Conservation (phyloP, 2,888 invertebrate genomes). For the Netelia melanura region DNA sequence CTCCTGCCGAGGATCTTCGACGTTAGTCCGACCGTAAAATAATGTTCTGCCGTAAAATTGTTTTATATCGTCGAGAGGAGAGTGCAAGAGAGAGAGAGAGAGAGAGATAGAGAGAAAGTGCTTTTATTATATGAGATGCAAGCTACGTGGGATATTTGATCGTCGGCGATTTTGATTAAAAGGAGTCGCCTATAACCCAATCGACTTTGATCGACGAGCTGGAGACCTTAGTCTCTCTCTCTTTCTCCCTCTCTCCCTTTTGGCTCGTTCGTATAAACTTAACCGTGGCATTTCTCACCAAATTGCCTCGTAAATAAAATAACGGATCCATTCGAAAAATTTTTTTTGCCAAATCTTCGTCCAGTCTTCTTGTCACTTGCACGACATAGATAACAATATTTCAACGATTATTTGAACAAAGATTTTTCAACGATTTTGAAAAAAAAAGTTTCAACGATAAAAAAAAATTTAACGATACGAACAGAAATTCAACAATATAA, state of each 20-base stretch:
- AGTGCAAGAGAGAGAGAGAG: conserved; percentile 11
- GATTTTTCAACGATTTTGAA: no score
- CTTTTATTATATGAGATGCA: conserved; percentile 40
- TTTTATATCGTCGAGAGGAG: conserved; percentile 51
- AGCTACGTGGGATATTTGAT: conserved; percentile 49
- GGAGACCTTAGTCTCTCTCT: conserved; percentile 19
- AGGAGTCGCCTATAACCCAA: conserved; percentile 45
- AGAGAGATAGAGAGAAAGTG: conserved; percentile 11
- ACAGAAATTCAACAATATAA: no score
- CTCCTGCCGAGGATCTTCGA: conserved; percentile 2
- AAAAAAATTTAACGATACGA: no score
- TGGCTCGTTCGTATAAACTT: not conserved
- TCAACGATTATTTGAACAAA: no score
- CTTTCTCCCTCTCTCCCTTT: not conserved
- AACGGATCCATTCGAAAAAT: conserved; percentile 37
- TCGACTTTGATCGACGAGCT: conserved; percentile 58
- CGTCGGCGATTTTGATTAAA: conserved; percentile 61
- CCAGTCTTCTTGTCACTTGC: not conserved
- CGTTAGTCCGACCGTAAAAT: conserved; percentile 45
- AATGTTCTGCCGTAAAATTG: conserved; percentile 56
- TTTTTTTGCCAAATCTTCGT: conserved; percentile 4
- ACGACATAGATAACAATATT: no score
- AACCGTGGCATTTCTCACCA: conserved; percentile 21
- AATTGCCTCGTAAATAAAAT: conserved; percentile 56
- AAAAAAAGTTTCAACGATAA: no score